phyloP scores from a whole-genome alignment of 2,797 vertebrate species.

The Gobio occitaniae region DNA sequence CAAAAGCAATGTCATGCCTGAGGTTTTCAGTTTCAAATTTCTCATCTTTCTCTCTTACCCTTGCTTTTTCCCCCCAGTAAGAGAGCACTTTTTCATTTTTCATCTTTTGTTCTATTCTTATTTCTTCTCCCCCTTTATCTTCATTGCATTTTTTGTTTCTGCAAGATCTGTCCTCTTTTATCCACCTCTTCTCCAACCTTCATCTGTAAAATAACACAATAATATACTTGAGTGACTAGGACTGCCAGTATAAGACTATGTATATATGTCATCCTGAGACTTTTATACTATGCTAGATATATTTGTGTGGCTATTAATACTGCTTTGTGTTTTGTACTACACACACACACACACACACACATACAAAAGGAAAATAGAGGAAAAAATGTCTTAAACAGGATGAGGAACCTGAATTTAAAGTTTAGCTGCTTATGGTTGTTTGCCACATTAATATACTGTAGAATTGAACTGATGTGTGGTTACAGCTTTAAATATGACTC shows the following conservation, averaged over 20 bases:
- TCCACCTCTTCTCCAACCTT: not conserved
- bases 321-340: not conserved
- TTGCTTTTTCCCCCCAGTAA: not conserved
- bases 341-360: not conserved
- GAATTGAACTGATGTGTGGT: not conserved
- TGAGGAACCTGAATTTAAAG: not conserved
- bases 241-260: not conserved
- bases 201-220: conserved; percentile 15
- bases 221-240: not conserved
- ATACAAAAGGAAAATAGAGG: too few species aligned
- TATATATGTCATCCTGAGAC: not conserved
- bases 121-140: not conserved
- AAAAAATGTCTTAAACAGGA: not conserved
- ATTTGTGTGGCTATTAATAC: not conserved
- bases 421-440: not conserved
- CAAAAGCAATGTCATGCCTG: conserved; percentile 30
- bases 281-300: not conserved
- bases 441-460: not conserved
- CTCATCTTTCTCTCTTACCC: conserved; percentile 7
- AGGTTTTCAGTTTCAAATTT: conserved; percentile 25
- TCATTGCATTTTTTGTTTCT: not conserved
- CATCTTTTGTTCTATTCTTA: conserved; percentile 15
- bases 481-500: not conserved
- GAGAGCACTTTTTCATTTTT: not conserved
- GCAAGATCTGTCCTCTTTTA: conserved; percentile 7